A percentile compares a stretch with the other conserved stretches of the same genome.
These are phyloP conservation scores for Onychostruthus taczanowskii DNA, from an alignment of 2,113 vertebrate genomes.

Conservation along the genomic window DNA sequence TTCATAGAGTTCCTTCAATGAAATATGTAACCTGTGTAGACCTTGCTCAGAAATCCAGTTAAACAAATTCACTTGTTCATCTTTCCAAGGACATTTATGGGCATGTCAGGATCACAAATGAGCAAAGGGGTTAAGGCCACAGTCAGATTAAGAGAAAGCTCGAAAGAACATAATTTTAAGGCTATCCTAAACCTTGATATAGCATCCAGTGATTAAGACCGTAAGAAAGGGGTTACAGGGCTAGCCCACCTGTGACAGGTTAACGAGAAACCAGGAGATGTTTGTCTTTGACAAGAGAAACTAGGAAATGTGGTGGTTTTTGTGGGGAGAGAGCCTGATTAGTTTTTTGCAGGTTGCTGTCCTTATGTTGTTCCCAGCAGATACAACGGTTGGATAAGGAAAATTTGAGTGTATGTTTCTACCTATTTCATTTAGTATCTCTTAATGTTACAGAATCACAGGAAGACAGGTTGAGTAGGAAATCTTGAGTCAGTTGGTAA, in stretches of 20 bases:
- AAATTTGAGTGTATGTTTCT: not conserved
- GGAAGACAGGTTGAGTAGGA: not conserved
- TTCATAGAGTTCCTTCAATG: not conserved
- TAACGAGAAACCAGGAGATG: not conserved
- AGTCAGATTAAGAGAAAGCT: not conserved
- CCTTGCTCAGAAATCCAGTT: not conserved
- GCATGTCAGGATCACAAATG: not conserved
- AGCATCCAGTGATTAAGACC: not conserved
- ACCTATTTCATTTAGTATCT: not conserved
- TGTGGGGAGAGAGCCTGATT: not conserved
- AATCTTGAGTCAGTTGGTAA: not conserved
- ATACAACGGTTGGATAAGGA: not conserved
- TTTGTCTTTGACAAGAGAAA: not conserved
- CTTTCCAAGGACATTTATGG: not conserved
- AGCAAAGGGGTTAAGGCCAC: not conserved
- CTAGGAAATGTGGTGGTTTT: not conserved
- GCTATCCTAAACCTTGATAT: not conserved
- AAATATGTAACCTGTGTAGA: not conserved
- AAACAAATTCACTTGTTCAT: not conserved
- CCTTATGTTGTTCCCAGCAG: not conserved
- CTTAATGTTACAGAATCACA: not conserved
- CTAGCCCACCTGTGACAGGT: not conserved
- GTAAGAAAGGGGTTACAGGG: not conserved
- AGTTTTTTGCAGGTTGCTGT: not conserved
- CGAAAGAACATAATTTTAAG: not conserved